A percentile compares a stretch with the other conserved stretches of the same genome.
Conservation (phyloP, 2,113 vertebrate species). For the Aegotheles bennettii region DNA sequence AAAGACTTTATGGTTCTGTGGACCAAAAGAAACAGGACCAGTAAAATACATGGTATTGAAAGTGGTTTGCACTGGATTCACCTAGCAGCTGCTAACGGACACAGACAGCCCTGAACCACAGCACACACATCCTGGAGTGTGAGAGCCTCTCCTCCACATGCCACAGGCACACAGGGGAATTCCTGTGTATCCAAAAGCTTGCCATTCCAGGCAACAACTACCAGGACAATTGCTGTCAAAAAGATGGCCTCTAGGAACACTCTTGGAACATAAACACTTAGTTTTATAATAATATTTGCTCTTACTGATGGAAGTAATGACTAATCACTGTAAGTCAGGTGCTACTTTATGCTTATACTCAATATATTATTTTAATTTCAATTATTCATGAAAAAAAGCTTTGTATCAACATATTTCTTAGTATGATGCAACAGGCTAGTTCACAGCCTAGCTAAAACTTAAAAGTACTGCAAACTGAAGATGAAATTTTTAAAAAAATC, state of each 20-base stretch:
- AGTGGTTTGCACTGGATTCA: neutral
- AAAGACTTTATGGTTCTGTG: neutral
- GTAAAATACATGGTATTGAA: neutral
- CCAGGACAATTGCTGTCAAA: neutral
- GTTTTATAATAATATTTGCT: neutral
- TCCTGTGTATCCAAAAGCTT: neutral
- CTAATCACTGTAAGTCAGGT: neutral
- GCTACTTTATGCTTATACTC: neutral
- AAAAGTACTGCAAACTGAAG: neutral
- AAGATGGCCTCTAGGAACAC: neutral
- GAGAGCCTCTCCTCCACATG: neutral
- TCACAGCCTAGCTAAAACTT: neutral
- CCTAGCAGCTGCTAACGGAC: neutral
- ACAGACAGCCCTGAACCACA: neutral
- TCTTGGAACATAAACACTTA: neutral
- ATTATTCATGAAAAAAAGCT: neutral
- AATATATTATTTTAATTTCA: neutral
- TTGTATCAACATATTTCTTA: neutral
- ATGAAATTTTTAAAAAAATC: neutral
- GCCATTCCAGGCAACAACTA: neutral
- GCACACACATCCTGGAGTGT: accelerated
- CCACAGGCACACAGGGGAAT: no score
- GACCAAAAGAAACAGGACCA: neutral
- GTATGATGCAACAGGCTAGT: neutral
- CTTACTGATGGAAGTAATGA: neutral